Conservation (phyloP, 1,140 invertebrate species). For the Fopius arisanus region DNA sequence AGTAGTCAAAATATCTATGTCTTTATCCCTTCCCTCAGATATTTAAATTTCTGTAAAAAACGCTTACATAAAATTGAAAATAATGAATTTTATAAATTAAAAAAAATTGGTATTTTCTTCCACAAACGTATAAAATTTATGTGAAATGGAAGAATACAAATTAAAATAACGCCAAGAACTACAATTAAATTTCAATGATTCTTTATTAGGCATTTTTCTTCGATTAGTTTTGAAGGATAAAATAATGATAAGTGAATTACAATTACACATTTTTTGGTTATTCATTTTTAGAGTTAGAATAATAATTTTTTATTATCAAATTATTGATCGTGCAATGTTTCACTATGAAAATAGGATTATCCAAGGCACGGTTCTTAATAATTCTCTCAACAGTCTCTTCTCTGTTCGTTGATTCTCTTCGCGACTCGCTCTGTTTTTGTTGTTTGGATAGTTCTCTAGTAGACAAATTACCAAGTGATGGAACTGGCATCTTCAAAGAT, state of each 20-base stretch:
- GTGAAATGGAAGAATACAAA: background rate
- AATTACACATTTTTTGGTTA: background rate
- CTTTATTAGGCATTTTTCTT: background rate
- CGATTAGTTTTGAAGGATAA: background rate
- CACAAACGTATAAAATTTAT: too few species aligned
- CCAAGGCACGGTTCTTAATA: background rate
- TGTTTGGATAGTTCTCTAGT: background rate
- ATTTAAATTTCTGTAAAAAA: background rate
- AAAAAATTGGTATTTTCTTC: too few species aligned
- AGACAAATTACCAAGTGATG: background rate
- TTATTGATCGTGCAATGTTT: background rate
- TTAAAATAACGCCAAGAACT: background rate
- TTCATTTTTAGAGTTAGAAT: background rate
- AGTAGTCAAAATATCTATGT: background rate
- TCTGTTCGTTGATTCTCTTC: background rate
- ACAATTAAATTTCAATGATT: background rate
- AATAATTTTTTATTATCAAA: background rate
- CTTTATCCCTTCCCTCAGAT: background rate
- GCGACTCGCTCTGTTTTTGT: background rate
- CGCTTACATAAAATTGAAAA: too few species aligned
- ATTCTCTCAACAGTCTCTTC: background rate
- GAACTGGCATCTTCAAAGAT: background rate
- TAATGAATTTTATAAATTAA: too few species aligned
- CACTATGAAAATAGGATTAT: background rate
- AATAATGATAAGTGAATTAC: background rate